Conservation (phyloP, 2,888 invertebrate species). For the Hemaris fuciformis region DNA sequence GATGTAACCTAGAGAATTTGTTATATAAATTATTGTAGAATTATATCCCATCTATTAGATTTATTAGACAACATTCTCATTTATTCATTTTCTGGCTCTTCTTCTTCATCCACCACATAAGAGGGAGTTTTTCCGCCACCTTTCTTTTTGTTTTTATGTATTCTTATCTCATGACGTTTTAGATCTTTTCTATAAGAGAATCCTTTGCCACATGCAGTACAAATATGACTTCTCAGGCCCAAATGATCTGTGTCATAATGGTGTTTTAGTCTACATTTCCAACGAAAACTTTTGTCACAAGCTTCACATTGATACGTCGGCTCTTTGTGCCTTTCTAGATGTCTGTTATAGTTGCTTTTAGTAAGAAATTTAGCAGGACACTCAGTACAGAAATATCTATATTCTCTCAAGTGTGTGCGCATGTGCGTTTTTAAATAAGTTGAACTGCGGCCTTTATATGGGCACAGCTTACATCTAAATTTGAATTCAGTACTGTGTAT, state of each 20-base stretch:
- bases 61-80: background rate
- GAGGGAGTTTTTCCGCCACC: constrained; percentile 45
- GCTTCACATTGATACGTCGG: constrained; percentile 54
- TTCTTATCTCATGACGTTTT: constrained; percentile 59
- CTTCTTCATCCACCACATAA: constrained; percentile 41
- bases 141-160: constrained; percentile 56
- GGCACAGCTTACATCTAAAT: constrained; percentile 53
- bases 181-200: constrained; percentile 61
- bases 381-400: constrained; percentile 57
- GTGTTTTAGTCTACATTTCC: constrained; percentile 45
- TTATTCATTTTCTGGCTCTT: background rate
- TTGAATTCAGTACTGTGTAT: constrained; percentile 54
- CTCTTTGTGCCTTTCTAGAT: constrained; percentile 53
- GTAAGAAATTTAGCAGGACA: constrained; percentile 55
- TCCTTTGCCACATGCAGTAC: constrained; percentile 56
- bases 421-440: constrained; percentile 53
- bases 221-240: constrained; percentile 57
- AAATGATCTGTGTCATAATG: constrained; percentile 58
- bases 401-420: constrained; percentile 53
- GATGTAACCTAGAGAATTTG: background rate
- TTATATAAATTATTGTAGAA: background rate
- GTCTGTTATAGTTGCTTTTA: constrained; percentile 57
- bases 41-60: background rate
- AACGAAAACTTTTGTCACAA: constrained; percentile 53
- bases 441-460: constrained; percentile 48